Base-by-base conservation (phyloP, 2,888 invertebrate species). In the Drosophila leonis region DNA sequence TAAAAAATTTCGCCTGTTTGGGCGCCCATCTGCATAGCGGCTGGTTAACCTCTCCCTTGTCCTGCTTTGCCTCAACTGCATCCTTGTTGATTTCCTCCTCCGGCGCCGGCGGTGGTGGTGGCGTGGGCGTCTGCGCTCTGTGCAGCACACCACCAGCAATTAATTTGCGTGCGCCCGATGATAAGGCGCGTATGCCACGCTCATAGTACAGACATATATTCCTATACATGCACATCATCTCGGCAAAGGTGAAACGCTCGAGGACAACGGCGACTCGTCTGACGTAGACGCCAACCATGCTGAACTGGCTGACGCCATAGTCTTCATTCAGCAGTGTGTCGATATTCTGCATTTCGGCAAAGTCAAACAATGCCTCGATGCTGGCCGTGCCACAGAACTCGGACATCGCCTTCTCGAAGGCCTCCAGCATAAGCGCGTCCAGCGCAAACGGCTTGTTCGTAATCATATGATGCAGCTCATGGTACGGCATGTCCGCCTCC, bases 1-100 rank as follows among this genome's bases (percentile, higher is more conserved):
- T 96, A 90, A 98, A 97, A 55, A 97, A 94, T 92, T 98, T 98
- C 0, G 98, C 98, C 93, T 98, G 98, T 84, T 97, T 96, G 72
- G 96, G 95, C 1, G 97, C 97, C 97, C 97, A 97, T 67, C 95
- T 95, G 78, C 95, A 95, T 82, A 95, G 94, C 78, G 95, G 75
- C 72, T 91, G 90, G 1, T n/a, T 15, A 13, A 31, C 0, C 89
- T 85, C 48, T 3, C 0, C 9, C 52, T 15, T 24, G 89, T 86
- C 0, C 29, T 10, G 18, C 29, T 59, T 8, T 7, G 27, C 54
- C 49, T 44, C 65, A 29, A 15, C 24, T 4, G 8, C 2, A 5
- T 46, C 44, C 44, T 48, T 56, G 20, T 24, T 33, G 15, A 20
- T 35, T 7, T 18, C 29, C 12, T 33, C 41, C 9, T 37, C 44